phyloP scores from a whole-genome alignment of 2,113 vertebrate species.

The Scalopus aquaticus region DNA sequence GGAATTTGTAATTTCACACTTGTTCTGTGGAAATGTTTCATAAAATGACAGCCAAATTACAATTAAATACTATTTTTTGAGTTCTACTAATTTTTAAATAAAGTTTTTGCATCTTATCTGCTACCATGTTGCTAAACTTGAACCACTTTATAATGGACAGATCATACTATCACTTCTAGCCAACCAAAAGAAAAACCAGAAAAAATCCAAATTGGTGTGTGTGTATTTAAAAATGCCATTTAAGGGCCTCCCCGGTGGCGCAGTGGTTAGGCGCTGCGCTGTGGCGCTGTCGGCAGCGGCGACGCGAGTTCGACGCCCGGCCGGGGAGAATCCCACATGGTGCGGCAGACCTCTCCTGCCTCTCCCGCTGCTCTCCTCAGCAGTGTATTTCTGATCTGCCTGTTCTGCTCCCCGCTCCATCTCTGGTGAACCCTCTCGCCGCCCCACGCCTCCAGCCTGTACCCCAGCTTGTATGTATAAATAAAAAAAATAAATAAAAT shows the following conservation, averaged over 20 bases:
- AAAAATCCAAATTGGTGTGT: not conserved
- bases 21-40: not conserved
- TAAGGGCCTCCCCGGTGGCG: not conserved
- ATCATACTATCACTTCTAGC: not conserved
- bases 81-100: not conserved
- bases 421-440: no score
- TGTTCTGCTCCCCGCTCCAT: no score
- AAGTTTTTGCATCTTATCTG: not conserved
- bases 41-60: not conserved
- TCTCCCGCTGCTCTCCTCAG: no score
- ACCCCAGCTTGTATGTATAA: not conserved
- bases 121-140: not conserved
- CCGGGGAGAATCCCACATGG: no score
- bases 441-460: no score
- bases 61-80: not conserved
- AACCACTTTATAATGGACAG: not conserved
- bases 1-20: slow-evolving; percentile 1
- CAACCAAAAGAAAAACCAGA: not conserved
- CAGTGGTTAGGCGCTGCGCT: no score
- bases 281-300: no score
- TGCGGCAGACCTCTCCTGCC: no score
- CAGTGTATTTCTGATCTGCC: no score
- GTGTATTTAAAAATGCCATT: not conserved
- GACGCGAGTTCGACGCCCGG: no score
- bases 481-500: no score